Conservation (phyloP, 2,113 vertebrate genomes). For the Irena cyanogastra region DNA sequence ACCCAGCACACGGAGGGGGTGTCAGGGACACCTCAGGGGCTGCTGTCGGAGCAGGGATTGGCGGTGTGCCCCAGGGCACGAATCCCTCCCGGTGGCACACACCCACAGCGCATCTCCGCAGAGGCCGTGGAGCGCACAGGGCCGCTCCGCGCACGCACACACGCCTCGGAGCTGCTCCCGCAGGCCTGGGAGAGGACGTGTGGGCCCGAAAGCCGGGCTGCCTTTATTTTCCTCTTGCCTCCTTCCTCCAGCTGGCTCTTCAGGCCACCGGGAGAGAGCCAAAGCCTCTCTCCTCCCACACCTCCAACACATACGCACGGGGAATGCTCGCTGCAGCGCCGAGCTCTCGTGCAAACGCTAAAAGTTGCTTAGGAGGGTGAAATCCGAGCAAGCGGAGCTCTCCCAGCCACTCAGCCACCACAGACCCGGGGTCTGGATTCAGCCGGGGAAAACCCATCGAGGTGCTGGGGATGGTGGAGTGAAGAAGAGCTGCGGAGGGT, state of each 20-base stretch:
- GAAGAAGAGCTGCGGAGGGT: not conserved
- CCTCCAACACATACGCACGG: not conserved
- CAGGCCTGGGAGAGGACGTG: not conserved
- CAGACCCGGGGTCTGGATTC: not conserved
- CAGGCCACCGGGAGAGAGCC: slow-evolving; percentile 11
- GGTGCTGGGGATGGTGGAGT: not conserved
- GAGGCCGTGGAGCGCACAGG: accelerated
- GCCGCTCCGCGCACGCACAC: not conserved
- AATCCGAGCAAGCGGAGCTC: not conserved
- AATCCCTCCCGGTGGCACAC: not conserved
- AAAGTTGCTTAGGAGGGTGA: slow-evolving; percentile 44
- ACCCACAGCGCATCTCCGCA: not conserved
- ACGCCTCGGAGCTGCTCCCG: not conserved
- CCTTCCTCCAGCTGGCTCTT: slow-evolving; percentile 27
- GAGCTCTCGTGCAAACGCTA: not conserved
- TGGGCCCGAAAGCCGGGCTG: not conserved
- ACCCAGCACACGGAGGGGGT: not conserved
- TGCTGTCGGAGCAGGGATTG: not conserved
- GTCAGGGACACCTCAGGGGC: not conserved
- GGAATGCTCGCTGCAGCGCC: not conserved
- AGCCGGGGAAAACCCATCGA: not conserved
- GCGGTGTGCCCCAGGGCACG: not conserved
- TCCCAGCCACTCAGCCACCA: not conserved
- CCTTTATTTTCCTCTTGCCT: not conserved
- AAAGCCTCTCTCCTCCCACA: slow-evolving; percentile 20